Conservation (phyloP, 2,113 vertebrate genomes). For the Pseudorectes ferrugineus region DNA sequence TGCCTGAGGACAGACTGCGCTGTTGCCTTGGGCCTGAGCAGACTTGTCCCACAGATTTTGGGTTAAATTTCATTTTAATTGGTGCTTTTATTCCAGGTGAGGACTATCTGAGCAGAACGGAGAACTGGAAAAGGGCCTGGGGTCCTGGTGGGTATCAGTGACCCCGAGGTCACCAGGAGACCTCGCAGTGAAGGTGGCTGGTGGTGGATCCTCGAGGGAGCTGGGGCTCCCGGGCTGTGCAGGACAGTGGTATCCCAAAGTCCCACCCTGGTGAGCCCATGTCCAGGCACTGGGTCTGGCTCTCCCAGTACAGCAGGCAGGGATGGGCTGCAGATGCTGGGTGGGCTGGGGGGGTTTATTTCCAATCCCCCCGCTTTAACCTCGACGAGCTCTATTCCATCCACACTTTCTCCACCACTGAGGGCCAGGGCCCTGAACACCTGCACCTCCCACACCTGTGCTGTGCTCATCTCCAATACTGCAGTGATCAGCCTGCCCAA, state of each 20-base stretch:
- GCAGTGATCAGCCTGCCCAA: neutral
- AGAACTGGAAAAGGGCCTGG: neutral
- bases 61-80: neutral
- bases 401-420: neutral
- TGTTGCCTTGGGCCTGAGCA: neutral
- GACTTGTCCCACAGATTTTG: neutral
- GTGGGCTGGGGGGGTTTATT: neutral
- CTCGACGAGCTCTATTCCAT: neutral
- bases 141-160: neutral
- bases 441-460: conserved; percentile 10
- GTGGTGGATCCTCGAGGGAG: neutral
- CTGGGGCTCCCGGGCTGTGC: neutral
- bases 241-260: too few species aligned
- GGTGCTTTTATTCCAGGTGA: neutral
- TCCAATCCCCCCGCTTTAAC: neutral
- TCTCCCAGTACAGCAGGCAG: neutral
- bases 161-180: too few species aligned
- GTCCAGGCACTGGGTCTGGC: neutral
- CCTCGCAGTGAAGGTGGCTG: neutral
- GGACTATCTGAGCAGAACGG: neutral
- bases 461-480: neutral
- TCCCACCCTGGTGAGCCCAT: neutral
- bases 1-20: neutral
- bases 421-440: neutral
- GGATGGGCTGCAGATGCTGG: neutral